Percentiles rank a stretch among this genome's conserved stretches.
These are phyloP conservation scores for Erebia ligea DNA, from an alignment of 2,888 invertebrate genomes.

Conservation along the genomic window DNA sequence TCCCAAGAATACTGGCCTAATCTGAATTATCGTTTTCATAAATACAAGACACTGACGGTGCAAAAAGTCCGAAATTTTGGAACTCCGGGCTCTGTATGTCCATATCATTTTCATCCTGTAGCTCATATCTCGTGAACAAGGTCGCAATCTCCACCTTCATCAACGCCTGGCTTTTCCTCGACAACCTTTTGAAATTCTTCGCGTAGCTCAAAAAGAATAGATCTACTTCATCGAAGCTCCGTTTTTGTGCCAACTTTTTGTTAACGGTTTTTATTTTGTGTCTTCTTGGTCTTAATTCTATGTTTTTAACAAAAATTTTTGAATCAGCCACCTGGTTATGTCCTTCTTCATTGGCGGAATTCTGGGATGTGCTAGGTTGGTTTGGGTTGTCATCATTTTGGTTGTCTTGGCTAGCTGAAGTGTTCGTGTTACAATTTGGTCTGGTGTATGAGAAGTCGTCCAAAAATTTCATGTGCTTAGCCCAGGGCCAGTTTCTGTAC, in stretches of 20 bases:
- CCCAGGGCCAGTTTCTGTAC: slow-evolving; percentile 2
- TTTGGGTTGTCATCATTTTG: not conserved
- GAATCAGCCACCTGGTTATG: not conserved
- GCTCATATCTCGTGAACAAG: not conserved
- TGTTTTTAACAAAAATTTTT: not conserved
- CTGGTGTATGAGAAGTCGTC: not conserved
- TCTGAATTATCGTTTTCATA: not conserved
- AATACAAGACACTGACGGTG: not conserved
- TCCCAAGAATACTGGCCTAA: not conserved
- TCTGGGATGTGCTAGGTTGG: not conserved
- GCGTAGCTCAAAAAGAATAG: not conserved
- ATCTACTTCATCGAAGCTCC: not conserved
- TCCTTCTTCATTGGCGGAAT: not conserved
- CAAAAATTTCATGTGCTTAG: not conserved
- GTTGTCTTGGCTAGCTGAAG: not conserved
- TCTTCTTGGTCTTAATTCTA: not conserved
- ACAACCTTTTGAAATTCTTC: not conserved
- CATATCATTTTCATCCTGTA: not conserved
- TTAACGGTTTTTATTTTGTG: not conserved
- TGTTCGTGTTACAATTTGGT: not conserved
- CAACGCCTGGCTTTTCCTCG: not conserved
- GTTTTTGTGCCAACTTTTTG: not conserved
- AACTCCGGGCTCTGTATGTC: not conserved
- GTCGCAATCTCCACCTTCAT: not conserved
- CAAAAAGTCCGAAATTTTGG: not conserved